Conservation (phyloP, 2,113 vertebrate genomes). For the Sylvilagus bachmani region DNA sequence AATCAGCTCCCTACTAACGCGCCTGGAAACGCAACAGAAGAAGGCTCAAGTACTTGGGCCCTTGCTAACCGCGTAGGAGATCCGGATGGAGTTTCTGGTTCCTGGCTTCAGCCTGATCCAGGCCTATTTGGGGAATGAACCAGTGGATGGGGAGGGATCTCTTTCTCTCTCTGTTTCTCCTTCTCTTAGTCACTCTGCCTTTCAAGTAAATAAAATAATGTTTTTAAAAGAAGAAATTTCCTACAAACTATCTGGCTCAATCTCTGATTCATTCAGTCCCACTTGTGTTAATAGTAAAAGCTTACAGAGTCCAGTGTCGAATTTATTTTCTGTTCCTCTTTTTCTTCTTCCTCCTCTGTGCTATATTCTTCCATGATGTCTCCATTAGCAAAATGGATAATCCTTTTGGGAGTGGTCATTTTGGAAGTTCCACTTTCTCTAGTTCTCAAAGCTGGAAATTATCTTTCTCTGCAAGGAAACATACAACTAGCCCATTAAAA, state of each 20-base stretch:
- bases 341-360: conserved; percentile 83
- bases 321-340: conserved; percentile 41
- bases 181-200: no score
- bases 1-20: no score
- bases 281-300: background rate
- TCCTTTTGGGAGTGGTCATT: conserved; percentile 76
- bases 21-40: no score
- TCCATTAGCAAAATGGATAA: conserved; percentile 90
- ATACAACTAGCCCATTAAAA: background rate
- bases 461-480: conserved; percentile 55
- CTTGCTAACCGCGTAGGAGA: no score
- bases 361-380: conserved; percentile 88
- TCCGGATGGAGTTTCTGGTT: no score
- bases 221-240: background rate
- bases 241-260: background rate
- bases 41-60: no score
- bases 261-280: background rate
- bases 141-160: no score
- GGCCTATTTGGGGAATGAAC: no score
- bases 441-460: conserved; percentile 8
- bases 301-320: conserved; percentile 80
- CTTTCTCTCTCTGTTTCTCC: no score
- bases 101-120: no score
- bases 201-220: no score
- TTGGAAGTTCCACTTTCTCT: conserved; percentile 1